Evolutionary conservation across 2,797 vertebrate genomes (phyloP).

Genomic region (Cyclura pinguis): DNA sequence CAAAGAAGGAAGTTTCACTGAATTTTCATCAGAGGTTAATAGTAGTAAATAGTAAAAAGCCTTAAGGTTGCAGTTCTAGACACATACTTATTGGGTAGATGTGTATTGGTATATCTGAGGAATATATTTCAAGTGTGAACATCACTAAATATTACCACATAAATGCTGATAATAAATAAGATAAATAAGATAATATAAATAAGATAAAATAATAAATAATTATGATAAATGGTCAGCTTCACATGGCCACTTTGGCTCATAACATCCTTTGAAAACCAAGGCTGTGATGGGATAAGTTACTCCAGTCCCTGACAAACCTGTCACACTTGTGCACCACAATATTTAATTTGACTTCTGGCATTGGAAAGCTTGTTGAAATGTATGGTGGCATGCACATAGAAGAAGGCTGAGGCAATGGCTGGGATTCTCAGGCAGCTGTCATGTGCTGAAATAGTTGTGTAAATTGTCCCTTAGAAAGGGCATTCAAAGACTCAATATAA

Average conservation of each 20-base stretch:
- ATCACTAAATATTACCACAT: neutral
- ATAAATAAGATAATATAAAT: no score
- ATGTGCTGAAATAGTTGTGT: neutral
- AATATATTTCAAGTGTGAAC: neutral
- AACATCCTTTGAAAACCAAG: neutral
- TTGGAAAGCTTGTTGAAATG: neutral
- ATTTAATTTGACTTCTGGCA: neutral
- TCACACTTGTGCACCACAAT: neutral
- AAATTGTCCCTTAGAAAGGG: neutral
- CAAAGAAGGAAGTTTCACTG: neutral
- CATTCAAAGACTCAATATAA: constrained; percentile 15
- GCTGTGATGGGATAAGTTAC: neutral
- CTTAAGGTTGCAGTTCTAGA: neutral
- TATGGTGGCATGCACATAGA: no score
- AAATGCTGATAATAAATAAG: neutral
- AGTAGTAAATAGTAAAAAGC: neutral
- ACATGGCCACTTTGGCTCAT: neutral
- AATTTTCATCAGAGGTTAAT: neutral
- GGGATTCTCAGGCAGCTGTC: neutral
- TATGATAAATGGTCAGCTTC: neutral
- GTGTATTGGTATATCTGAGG: neutral
- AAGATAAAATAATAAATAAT: no score
- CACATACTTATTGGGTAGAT: neutral
- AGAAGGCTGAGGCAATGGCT: neutral
- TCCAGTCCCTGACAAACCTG: neutral